These are phyloP conservation scores for Sebastes itinus DNA, from an alignment of 2,797 vertebrate species.

Conservation along the genomic window DNA sequence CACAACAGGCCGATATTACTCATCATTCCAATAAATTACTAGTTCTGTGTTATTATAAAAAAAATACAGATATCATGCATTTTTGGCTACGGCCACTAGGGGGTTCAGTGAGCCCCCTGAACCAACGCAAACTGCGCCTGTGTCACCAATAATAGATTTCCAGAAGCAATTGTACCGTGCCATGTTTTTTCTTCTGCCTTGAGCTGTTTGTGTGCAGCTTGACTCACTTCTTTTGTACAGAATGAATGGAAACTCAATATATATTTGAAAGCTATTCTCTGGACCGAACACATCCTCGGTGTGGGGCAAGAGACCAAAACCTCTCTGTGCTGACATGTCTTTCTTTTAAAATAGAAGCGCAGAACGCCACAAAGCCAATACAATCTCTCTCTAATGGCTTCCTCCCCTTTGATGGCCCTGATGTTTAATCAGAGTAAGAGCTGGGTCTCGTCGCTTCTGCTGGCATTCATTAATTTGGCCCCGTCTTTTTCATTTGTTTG, in stretches of 20 bases:
- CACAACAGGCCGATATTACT: too few species aligned
- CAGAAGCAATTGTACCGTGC: not conserved
- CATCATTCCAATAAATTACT: too few species aligned
- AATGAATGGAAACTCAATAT: slow-evolving; percentile 36
- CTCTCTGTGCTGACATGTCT: slow-evolving; percentile 29
- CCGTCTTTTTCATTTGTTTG: slow-evolving; percentile 76
- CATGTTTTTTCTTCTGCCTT: not conserved
- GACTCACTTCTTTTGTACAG: slow-evolving; percentile 13
- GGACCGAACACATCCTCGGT: slow-evolving; percentile 42
- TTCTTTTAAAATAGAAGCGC: slow-evolving; percentile 38
- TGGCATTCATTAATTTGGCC: slow-evolving; percentile 74
- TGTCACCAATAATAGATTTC: not conserved
- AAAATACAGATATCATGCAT: too few species aligned
- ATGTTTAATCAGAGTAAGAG: slow-evolving; percentile 88
- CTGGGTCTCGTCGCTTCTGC: slow-evolving; percentile 55
- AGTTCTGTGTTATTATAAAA: too few species aligned
- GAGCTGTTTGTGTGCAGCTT: slow-evolving; percentile 20
- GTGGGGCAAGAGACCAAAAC: slow-evolving; percentile 32
- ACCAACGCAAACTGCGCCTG: too few species aligned
- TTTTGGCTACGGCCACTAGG: too few species aligned
- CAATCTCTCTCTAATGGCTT: slow-evolving; percentile 81
- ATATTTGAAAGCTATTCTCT: slow-evolving; percentile 40
- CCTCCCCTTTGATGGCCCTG: slow-evolving; percentile 68
- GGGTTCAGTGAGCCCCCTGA: too few species aligned
- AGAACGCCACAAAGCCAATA: slow-evolving; percentile 71